A percentile compares a stretch with the other conserved stretches of the same genome.
Evolutionary conservation across 2,797 vertebrate genomes (phyloP).

Genomic region (Gymnocypris eckloni): DNA sequence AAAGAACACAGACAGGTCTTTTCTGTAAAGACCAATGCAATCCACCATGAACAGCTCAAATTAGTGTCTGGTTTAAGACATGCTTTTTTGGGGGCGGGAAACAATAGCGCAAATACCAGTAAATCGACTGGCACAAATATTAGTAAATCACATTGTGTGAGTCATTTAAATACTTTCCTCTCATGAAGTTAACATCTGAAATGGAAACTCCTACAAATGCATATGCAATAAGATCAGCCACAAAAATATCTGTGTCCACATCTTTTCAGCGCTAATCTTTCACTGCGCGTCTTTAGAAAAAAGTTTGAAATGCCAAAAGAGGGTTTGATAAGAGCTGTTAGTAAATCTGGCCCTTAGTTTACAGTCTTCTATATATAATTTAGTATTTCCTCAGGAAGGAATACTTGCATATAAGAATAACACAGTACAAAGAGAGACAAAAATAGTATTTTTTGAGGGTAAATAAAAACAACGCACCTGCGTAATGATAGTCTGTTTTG

Average conservation of each 20-base stretch:
- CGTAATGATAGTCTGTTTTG: slow-evolving; percentile 86
- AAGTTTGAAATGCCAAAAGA: neutral
- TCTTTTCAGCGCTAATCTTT: neutral
- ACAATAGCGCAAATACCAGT: neutral
- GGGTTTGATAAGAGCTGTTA: neutral
- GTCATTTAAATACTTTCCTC: neutral
- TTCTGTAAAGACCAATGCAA: neutral
- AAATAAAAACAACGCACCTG: slow-evolving; percentile 73
- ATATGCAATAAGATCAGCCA: neutral
- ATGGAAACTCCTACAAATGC: neutral
- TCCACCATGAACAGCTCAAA: neutral
- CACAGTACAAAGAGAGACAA: neutral
- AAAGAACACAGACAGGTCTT: neutral
- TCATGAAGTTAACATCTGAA: neutral
- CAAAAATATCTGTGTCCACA: neutral
- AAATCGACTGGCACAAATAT: neutral
- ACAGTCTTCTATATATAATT: neutral
- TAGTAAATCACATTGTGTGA: neutral
- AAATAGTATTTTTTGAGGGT: neutral
- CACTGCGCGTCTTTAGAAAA: neutral
- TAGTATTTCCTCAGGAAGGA: neutral
- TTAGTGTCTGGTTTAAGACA: neutral
- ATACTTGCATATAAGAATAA: neutral
- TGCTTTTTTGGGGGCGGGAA: neutral
- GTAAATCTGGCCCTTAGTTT: neutral